Evolutionary conservation across 2,888 invertebrate genomes (phyloP), one percentile per base, ranked within the genome.

Genomic region (Nematopogon swammerdamellus): DNA sequence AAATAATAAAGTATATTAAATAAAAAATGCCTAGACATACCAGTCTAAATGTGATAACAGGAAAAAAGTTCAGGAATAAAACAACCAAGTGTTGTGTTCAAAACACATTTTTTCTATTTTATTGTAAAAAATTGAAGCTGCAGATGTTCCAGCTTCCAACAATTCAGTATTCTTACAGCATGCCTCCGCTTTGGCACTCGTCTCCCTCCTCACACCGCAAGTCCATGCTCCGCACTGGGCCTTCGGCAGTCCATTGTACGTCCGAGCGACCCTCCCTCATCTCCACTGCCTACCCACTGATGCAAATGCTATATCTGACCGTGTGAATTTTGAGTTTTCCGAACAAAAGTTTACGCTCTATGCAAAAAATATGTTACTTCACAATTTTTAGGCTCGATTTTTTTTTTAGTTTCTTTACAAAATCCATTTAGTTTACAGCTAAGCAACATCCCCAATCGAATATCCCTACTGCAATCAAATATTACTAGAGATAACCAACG

Each of bases 71-170:
- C 48, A 16, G 49, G 66, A 75, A 68, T 59, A 63, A 76, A 77
- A 68, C 60, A 65, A 65, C 51, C 52, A 55, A 66, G 63, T 77
- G 77, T 77, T 75, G 77, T 79, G 77, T 79, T 79, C 63, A 70
- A 74, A 79, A 79, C 77, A 79, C 77, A 63, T 75, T 77, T 49
- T 74, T 74, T 75, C 62, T 61, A 63, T 59, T 77, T 79, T 77
- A 76, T 77, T 76, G 74, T 75, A 77, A 77, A 79, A 75, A 75
- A 71, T 63, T 61, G 59, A 66, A 60, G 72, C 69, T 73, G 70
- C 63, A 65, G 76, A 55, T 74, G 73, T 64, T 71, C 58, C 57
- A 63, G 64, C 71, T 65, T 71, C 57, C 60, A 65, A 61, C 36
- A 36, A 36, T 36, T 14, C 36, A 36, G 36, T 36, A 36, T 36